These are phyloP conservation scores for Coturnix japonica DNA, from an alignment of 2,113 vertebrate species.

Conservation along the genomic window DNA sequence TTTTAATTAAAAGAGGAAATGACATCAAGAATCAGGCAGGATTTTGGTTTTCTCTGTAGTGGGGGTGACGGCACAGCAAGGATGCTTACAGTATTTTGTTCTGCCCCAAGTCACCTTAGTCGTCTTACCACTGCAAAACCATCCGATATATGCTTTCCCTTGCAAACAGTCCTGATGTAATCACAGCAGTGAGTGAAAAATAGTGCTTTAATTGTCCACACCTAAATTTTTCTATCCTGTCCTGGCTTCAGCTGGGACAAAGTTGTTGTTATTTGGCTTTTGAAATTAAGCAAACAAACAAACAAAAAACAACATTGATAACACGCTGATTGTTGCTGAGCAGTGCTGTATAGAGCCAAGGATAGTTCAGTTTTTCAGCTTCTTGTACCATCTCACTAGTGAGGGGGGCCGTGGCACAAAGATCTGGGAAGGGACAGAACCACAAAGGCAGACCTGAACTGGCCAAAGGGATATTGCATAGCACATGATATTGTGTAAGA, in stretches of 20 bases:
- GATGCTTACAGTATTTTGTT: neutral
- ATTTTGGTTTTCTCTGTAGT: neutral
- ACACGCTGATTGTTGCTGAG: neutral
- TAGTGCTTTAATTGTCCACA: neutral
- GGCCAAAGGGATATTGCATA: no score
- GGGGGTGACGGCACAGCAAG: neutral
- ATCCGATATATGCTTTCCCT: neutral
- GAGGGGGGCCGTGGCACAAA: no score
- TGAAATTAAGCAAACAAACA: neutral
- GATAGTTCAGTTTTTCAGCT: neutral
- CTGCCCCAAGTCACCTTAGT: neutral
- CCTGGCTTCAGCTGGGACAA: neutral
- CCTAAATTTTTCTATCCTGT: conserved; percentile 10
- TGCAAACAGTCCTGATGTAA: neutral
- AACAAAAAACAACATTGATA: neutral
- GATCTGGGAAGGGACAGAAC: no score
- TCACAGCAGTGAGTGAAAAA: neutral
- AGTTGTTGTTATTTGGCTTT: neutral
- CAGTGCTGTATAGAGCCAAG: neutral
- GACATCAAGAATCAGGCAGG: neutral
- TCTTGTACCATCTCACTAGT: no score
- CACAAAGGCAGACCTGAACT: no score
- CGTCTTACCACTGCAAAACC: neutral
- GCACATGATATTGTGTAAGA: no score
- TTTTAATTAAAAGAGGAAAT: neutral